phyloP scores from a whole-genome alignment of 1,140 invertebrate genomes.

The Bombus impatiens region DNA sequence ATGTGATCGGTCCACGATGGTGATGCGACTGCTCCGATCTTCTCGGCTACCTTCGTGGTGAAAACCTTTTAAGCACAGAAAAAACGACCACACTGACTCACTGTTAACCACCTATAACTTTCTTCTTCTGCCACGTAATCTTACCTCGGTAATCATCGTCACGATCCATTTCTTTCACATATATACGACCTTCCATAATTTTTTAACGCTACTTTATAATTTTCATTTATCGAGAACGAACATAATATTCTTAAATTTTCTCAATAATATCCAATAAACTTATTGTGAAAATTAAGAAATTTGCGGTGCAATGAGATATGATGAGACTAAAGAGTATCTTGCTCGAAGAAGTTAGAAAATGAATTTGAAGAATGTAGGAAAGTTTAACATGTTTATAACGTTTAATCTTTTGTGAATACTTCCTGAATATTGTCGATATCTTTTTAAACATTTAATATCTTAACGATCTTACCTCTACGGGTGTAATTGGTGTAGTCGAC shows the following conservation, averaged over 20 bases:
- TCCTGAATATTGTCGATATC: background rate
- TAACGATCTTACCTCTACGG: constrained; percentile 74
- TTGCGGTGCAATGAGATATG: too few species aligned
- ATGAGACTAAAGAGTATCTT: background rate
- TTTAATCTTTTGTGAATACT: background rate
- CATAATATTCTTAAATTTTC: background rate
- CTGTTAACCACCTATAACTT: constrained; percentile 48
- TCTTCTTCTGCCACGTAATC: constrained; percentile 52
- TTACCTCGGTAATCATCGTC: constrained; percentile 43
- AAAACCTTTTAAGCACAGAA: constrained; percentile 64
- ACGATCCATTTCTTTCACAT: constrained; percentile 36
- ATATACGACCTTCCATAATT: background rate
- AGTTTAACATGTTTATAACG: background rate
- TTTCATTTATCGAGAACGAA: background rate
- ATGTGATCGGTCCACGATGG: constrained; percentile 57
- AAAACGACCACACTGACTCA: constrained; percentile 63
- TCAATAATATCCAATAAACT: background rate
- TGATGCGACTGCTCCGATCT: constrained; percentile 54
- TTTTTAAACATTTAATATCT: background rate
- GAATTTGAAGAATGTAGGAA: background rate
- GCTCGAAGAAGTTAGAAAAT: background rate
- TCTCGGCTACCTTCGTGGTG: constrained; percentile 62
- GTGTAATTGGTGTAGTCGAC: constrained; percentile 74
- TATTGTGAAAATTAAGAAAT: background rate
- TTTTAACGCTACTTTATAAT: background rate